Percentiles rank a stretch among this genome's conserved stretches.
These are phyloP conservation scores for Caenorhabditis sp. DNA, from an alignment of 2,888 invertebrate species.

Conservation along the genomic window DNA sequence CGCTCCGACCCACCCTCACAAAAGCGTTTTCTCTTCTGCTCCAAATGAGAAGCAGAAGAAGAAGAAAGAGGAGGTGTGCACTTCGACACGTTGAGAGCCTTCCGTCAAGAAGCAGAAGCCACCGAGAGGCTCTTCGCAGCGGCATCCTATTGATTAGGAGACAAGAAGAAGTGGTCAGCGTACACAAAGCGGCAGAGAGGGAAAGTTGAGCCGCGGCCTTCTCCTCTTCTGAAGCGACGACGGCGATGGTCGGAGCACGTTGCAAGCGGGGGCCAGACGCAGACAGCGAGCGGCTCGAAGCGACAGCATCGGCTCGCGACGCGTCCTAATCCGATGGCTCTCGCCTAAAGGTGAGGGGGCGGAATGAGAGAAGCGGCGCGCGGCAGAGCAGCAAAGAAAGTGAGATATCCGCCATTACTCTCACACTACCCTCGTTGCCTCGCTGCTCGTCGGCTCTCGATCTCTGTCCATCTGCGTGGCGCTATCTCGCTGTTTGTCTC, in stretches of 20 bases:
- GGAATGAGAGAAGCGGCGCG: conserved; percentile 26
- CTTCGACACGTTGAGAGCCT: conserved; percentile 2
- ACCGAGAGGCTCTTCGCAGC: conserved; percentile 5
- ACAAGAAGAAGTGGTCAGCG: conserved; percentile 33
- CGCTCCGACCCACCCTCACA: conserved; percentile 14
- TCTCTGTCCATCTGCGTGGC: conserved; percentile 2
- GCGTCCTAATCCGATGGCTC: conserved; percentile 52
- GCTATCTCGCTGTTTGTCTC: conserved; percentile 8
- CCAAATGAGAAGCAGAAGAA: background rate
- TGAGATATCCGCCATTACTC: conserved; percentile 41
- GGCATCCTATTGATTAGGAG: conserved; percentile 43
- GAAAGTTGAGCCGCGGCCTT: conserved; percentile 16
- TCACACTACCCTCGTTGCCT: conserved; percentile 16
- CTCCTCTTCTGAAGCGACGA: conserved; percentile 22
- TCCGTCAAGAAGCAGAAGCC: conserved; percentile 16
- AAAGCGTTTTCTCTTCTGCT: conserved; percentile 2
- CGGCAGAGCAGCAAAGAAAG: conserved; percentile 23
- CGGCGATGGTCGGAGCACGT: conserved; percentile 23
- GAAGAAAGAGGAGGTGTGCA: conserved; percentile 20
- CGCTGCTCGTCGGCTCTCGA: background rate
- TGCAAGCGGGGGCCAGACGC: conserved; percentile 18
- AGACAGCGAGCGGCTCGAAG: conserved; percentile 4
- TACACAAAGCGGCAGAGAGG: conserved; percentile 1
- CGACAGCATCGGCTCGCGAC: conserved; percentile 18
- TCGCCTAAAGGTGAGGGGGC: conserved; percentile 50